Base-by-base conservation (phyloP, 2,113 vertebrate genomes). In the Lycocorax pyrrhopterus region DNA sequence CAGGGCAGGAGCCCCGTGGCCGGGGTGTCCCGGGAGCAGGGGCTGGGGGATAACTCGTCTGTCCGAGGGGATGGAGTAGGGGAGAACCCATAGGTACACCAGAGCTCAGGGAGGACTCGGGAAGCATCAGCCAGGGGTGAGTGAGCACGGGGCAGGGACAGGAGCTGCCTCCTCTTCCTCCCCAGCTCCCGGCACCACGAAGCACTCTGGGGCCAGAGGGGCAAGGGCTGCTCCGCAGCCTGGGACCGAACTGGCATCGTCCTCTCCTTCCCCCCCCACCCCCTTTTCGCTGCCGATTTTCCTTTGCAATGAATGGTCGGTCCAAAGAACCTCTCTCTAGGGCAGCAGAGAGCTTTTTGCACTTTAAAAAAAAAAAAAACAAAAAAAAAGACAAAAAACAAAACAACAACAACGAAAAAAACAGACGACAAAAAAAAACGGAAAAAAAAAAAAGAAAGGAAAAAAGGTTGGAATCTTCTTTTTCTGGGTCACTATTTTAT, bases 321-420 rank as follows among this genome's bases (percentile, higher is more conserved):
- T 98, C 98, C 98, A 98, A 98, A 98, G 98, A 98, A 98, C 97
- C 95, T 98, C 98, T 98, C 98, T 98, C 98, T 98, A 96, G 95
- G 98, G 98, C 98, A 98, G 98, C 98, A 97, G 98, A 98, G 98
- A 98, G 98, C 97, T 97, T 98, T 98, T 98, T 98, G 98, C 98
- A 98, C 98, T 98, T 98, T 97, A 98, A 96, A 97, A 97, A 98
- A 96, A 97, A 96, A 66, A 27, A 37, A 16, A 55, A 6, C 58
- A 94, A 78, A 95, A 94, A 78, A 95, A 13, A 72, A 64, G n/a
- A 62, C 11, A 63, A 58, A 43, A 62, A 15, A 43, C 18, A 63
- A 49, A 90, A 33, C 15, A 33, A 55, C 4, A 1, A n/a, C 13
- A 81, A 35, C 4, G 33, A 49, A 51, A 49, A 49, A 51, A 97